phyloP scores from a whole-genome alignment of 2,888 invertebrate species.

The Abscondita cerata region DNA sequence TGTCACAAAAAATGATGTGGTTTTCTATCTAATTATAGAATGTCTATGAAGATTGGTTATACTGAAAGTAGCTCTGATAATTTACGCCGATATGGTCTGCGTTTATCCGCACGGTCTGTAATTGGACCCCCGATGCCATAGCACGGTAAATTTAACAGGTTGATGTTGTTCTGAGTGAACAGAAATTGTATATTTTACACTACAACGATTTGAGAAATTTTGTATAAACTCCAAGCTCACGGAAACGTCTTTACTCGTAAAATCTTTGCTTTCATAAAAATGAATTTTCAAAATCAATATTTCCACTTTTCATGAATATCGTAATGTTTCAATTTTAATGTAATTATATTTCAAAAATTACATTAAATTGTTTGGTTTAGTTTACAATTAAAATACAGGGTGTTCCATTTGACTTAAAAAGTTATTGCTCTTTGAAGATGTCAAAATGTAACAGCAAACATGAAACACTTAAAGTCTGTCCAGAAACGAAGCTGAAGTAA shows the following conservation, averaged over 20 bases:
- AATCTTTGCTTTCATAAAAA: conserved; percentile 11
- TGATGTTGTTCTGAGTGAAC: conserved; percentile 46
- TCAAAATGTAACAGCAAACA: no score
- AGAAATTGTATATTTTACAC: conserved; percentile 46
- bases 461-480: no score
- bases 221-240: conserved; percentile 22
- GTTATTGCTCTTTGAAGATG: no score
- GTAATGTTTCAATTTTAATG: no score
- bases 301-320: no score
- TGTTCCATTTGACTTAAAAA: no score
- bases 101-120: conserved; percentile 34
- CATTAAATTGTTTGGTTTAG: no score
- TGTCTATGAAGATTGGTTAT: background rate
- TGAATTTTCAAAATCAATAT: conserved; percentile 6
- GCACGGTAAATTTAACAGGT: conserved; percentile 47
- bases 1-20: no score
- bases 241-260: conserved; percentile 19
- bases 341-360: no score
- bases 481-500: no score
- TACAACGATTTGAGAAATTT: conserved; percentile 34
- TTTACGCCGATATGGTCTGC: conserved; percentile 14
- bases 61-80: conserved; percentile 5
- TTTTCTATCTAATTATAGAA: no score
- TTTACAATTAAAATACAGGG: no score
- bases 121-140: conserved; percentile 40